Base-by-base conservation (phyloP, 2,113 vertebrate species). In the Caracal caracal region DNA sequence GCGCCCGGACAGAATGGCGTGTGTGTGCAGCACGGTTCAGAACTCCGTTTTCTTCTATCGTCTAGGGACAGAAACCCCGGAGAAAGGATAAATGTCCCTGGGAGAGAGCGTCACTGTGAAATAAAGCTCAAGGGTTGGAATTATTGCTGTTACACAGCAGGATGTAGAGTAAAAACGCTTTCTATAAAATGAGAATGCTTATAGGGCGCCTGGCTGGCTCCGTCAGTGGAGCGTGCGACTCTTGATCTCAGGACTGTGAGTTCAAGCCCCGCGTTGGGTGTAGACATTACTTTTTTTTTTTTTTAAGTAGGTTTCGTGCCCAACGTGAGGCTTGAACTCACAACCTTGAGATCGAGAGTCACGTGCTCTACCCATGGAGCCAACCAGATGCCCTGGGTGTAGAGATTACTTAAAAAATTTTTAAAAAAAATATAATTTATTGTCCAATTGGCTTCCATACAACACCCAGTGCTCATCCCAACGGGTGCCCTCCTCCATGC, bases 151-250 rank as follows among this genome's bases (percentile, higher is more conserved):
- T 68, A 70, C 15, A 88, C 10, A 61, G 47, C 66, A 79, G n/a
- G 56, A 90, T 83, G 7, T 76, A 15, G 76, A 87, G 37, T 92
- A 80, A 79, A 95, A 96, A 63, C 26, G 17, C 43, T 93, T 93
- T 92, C 63, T 49, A 43, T 83, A 56, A 93, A 96, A 88, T 90
- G 49, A 33, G 56, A 76, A 61, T 35, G 15, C 40, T 94, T 73
- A 40, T 5, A 43, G 71, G 37, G 22, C 11, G 2, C 71, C 37
- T 10, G 37, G 6, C 37, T 15, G 22, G 71, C 71, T 73, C 6
- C 0, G 37, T 43, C 37, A 15, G 71, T 26, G 20, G 37, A 73
- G 3, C 22, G 1, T 15, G 37, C 6, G 12, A 26, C 22, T 73
- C 71, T 43, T 15, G 37, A 26, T 26, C 37, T 73, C 12, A 37